Base-by-base conservation (phyloP, 2,113 vertebrate species). In the Chionodraco myersi region DNA sequence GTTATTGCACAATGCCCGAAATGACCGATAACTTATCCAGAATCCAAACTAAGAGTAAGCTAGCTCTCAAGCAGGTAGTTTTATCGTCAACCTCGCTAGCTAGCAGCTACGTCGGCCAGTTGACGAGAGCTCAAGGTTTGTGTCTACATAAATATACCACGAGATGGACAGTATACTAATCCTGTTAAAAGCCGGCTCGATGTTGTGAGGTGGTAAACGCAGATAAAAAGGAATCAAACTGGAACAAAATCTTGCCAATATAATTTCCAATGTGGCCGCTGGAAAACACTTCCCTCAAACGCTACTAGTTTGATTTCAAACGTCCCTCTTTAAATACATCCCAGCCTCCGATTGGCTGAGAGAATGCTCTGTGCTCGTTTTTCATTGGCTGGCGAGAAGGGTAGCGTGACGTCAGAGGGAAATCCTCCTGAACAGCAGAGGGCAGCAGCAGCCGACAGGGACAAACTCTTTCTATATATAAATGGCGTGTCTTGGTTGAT, bases 261-360 rank as follows among this genome's bases (percentile, higher is more conserved):
- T 0, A 7, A 3, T 4, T 14, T 7, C 4, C 3, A 0, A 0
- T 12, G 3, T 1, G 0, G 3, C 9, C 7, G 4, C 23, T 1
- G 1, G 0, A 52, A 14, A 16, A 44, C 36, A 15, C 11, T 53
- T 53, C 57, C 4, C n/a, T 21, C 10, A 11, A 47, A 8, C 23
- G 1, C 44, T 34, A 61, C 68, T 59, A 68, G 77, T 80, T 89
- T 62, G 15, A 92, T 85, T 95, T 95, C 94, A 95, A 96, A 95
- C 74, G 72, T 84, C 86, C 92, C 93, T 89, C 90, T 93, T 94
- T 93, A 94, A 93, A 78, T 6, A 12, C 8, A 47, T 1, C 48
- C 0, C 0, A 5, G 44, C 0, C 23, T 78, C 21, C 80, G 63
- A 95, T 96, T 95, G 94, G 95, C 68, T 82, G 58, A 76, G 3